Conservation (phyloP, 92 coral and sea anemone genomes). For the Montipora capitata region DNA sequence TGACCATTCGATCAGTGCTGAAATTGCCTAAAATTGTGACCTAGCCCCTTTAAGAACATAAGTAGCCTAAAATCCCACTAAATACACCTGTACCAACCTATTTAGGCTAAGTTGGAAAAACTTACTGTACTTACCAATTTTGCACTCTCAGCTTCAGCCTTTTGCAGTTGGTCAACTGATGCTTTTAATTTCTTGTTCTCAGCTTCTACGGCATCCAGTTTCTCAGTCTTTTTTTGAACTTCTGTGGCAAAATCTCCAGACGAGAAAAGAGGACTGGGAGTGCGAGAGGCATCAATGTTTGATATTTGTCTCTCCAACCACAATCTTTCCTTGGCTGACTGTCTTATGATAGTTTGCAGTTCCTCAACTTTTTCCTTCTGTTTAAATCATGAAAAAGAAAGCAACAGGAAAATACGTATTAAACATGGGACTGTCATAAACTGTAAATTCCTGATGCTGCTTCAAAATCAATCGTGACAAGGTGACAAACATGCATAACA, state of each 20-base stretch:
- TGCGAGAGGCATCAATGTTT: slow-evolving; percentile 58
- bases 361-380: slow-evolving; percentile 92
- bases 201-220: slow-evolving; percentile 46
- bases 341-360: slow-evolving; percentile 84
- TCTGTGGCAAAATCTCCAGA: slow-evolving; percentile 59
- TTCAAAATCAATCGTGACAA: too few species aligned
- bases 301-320: slow-evolving; percentile 92
- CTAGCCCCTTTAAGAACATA: too few species aligned
- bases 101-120: too few species aligned
- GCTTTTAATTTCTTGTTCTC: slow-evolving; percentile 75
- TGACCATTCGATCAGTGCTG: too few species aligned
- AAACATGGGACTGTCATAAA: too few species aligned
- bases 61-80: too few species aligned
- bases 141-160: slow-evolving; percentile 69
- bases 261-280: slow-evolving; percentile 65
- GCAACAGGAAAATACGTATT: too few species aligned
- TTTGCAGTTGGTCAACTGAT: slow-evolving; percentile 62
- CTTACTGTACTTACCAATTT: slow-evolving; percentile 65
- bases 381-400: slow-evolving; percentile 5
- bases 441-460: too few species aligned
- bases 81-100: too few species aligned
- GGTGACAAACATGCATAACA: too few species aligned
- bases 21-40: too few species aligned
- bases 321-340: slow-evolving; percentile 90
- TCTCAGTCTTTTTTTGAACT: slow-evolving; percentile 28